A percentile compares a stretch with the other conserved stretches of the same genome.
phyloP scores from a whole-genome alignment of 2,888 invertebrate species.

The Agriotes lineatus region DNA sequence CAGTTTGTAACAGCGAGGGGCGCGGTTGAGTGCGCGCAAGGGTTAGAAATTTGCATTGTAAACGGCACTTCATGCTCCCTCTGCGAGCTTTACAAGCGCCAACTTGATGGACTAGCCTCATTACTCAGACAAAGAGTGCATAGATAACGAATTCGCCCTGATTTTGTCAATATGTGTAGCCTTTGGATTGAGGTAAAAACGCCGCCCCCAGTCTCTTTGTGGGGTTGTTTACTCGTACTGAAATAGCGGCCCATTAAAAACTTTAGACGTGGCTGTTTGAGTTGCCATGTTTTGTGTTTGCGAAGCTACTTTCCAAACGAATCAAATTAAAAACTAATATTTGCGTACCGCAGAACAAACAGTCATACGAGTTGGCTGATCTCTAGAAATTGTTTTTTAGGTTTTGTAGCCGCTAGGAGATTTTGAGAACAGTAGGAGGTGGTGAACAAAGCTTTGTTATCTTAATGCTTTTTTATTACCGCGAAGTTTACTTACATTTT shows the following conservation, averaged over 20 bases:
- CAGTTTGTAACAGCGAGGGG: conserved; percentile 14
- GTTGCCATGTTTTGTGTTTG: not conserved
- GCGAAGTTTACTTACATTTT: no score
- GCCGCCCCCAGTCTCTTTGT: not conserved
- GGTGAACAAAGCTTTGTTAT: no score
- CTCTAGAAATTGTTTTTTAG: not conserved
- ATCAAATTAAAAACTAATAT: conserved; percentile 16
- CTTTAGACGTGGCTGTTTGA: conserved; percentile 6
- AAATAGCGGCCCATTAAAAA: conserved; percentile 7
- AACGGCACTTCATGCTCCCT: conserved; percentile 32
- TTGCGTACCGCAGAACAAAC: not conserved
- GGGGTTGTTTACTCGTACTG: not conserved
- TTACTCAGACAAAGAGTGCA: conserved; percentile 46
- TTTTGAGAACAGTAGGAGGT: not conserved
- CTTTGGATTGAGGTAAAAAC: conserved; percentile 25
- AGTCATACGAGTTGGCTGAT: not conserved
- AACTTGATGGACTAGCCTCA: conserved; percentile 46
- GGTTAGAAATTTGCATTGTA: conserved; percentile 38
- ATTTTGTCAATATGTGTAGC: conserved; percentile 22
- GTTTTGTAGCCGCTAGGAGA: not conserved
- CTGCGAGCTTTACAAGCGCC: conserved; percentile 26
- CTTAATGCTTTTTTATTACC: no score
- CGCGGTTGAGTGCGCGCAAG: conserved; percentile 23
- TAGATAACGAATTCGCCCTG: conserved; percentile 41
- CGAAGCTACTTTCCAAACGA: conserved; percentile 7